Base-by-base conservation (phyloP, 2,888 invertebrate species). In the Nomada flava region DNA sequence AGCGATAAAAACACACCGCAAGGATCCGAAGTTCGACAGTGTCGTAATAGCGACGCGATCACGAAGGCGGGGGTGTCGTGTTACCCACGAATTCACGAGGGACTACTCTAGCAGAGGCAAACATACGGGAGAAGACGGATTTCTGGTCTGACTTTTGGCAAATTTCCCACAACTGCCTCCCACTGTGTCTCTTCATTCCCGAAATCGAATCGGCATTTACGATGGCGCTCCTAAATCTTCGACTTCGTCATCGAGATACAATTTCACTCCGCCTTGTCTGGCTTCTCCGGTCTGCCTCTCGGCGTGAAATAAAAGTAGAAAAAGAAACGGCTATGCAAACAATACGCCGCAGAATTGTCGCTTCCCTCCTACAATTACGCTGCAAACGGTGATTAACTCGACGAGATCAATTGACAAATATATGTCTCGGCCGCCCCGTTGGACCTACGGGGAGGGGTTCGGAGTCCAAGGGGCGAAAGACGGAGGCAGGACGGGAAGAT, bases 181-280 rank as follows among this genome's bases (percentile, higher is more conserved):
- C 67, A 74, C 82, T 80, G 83, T 80, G 70, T 82, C 82, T 75
- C 82, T 78, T 82, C 88, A 86, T 84, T 86, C 87, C 87, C 86
- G 85, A 88, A 88, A 88, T 88, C 86, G 88, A 86, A 88, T 88
- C 87, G 87, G 81, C 87, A 85, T 86, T 88, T 88, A 84, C 88
- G 85, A 86, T 83, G 79, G 47, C 71, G 79, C 79, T 78, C 76
- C 83, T 82, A 88, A 88, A 88, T 85, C 82, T 76, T 76, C 77
- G 81, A 67, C 79, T 70, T 76, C 82, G 82, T 84, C 84, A 82
- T 86, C 86, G 83, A 87, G 88, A 88, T 87, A 86, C 72, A 86
- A 88, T 87, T 88, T 88, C 87, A 86, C 88, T 29, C 64, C 57
- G 75, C 68, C 74, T 72, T 68, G 70, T 71, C 71, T 72, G 70